Base-by-base conservation (phyloP, 2,888 invertebrate species). In the Zonitis immaculata region DNA sequence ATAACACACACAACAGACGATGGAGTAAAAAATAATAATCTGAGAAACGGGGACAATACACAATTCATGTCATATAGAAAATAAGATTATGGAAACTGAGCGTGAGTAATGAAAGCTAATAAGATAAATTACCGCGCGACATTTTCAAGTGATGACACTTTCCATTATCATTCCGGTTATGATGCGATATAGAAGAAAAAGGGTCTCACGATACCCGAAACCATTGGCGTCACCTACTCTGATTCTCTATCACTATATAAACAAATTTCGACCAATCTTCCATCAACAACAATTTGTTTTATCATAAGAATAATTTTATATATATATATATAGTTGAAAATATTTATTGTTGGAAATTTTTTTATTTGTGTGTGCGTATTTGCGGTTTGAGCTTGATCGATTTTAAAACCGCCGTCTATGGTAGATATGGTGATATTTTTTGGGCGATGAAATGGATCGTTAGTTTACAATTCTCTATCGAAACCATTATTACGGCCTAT, bases 361-460 rank as follows among this genome's bases (percentile, higher is more conserved):
- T n/a, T n/a, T n/a, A n/a, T n/a, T n/a, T n/a, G n/a, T n/a, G n/a
- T n/a, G n/a, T n/a, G n/a, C n/a, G n/a, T n/a, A n/a, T n/a, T n/a
- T n/a, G n/a, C n/a, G n/a, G n/a, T n/a, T n/a, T n/a, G n/a, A n/a
- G n/a, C n/a, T n/a, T n/a, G n/a, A n/a, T n/a, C n/a, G 11, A 18
- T 9, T 35, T 35, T 35, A 9, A 35, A 35, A 35, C 12, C 25
- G 14, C 53, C 66, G 65, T 60, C 65, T 25, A 60, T 66, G 66
- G 56, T 58, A 58, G 63, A 62, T 63, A 43, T 53, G n/a, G n/a
- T n/a, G n/a, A n/a, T n/a, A n/a, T n/a, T n/a, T n/a, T 62, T 68
- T 66, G 66, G 68, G 67, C 69, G 70, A 74, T 74, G 73, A 74
- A 72, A 73, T 64, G 73, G 71, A 72, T 74, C 74, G 72, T 74